These are phyloP conservation scores for Choristoneura fumiferana DNA, from an alignment of 1,140 invertebrate genomes.

Conservation along the genomic window DNA sequence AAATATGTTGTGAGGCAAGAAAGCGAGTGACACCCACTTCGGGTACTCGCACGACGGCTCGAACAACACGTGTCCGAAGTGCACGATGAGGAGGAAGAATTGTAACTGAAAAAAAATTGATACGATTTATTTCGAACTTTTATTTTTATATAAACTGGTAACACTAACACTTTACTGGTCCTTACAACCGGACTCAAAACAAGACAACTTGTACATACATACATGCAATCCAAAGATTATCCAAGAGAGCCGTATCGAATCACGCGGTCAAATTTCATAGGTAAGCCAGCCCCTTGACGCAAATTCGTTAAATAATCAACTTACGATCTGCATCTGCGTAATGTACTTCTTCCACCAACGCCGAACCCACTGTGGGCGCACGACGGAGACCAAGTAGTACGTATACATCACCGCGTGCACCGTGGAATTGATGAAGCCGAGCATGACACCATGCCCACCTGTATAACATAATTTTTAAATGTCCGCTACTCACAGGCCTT, in stretches of 20 bases:
- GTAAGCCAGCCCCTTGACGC: too few species aligned
- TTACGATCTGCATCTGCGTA: conserved; percentile 86
- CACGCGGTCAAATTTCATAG: too few species aligned
- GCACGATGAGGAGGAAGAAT: conserved; percentile 84
- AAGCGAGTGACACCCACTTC: conserved; percentile 75
- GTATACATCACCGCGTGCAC: conserved; percentile 90
- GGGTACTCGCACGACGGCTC: conserved; percentile 86
- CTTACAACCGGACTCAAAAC: too few species aligned
- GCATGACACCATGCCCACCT: conserved; percentile 85
- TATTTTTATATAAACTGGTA: not conserved
- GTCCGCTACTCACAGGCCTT: too few species aligned
- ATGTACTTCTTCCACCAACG: conserved; percentile 93
- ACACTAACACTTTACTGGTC: not conserved
- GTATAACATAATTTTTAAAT: conserved; percentile 64
- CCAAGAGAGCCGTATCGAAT: too few species aligned
- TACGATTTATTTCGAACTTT: too few species aligned
- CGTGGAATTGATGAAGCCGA: conserved; percentile 86
- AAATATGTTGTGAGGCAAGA: conserved; percentile 82
- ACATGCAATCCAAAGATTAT: too few species aligned
- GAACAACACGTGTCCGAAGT: conserved; percentile 84
- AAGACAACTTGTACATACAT: too few species aligned
- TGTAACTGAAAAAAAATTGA: conserved; percentile 78
- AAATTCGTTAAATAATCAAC: too few species aligned
- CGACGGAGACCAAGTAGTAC: conserved; percentile 84
- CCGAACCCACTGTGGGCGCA: conserved; percentile 82